Conservation (phyloP, 2,113 vertebrate genomes). For the Albula glossodonta region DNA sequence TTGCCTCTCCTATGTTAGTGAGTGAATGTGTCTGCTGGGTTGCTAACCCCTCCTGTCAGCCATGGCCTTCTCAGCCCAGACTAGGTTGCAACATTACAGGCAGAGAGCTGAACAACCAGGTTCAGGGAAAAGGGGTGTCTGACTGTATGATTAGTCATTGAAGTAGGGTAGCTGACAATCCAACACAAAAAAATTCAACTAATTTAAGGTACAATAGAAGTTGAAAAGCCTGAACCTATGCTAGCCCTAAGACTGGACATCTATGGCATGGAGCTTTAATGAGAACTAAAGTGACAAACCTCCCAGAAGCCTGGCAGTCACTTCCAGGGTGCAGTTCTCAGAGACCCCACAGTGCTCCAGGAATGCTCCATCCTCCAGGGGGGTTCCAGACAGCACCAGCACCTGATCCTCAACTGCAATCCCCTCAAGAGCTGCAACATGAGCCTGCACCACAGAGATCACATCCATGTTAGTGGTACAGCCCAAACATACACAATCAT, state of each 20-base stretch:
- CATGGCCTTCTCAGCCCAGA: too few species aligned
- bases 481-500: background rate
- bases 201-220: too few species aligned
- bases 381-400: slow-evolving; percentile 68
- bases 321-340: slow-evolving; percentile 73
- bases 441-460: slow-evolving; percentile 54
- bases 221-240: too few species aligned
- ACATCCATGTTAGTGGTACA: background rate
- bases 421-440: slow-evolving; percentile 71
- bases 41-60: too few species aligned
- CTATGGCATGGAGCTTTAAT: background rate
- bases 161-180: too few species aligned
- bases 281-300: slow-evolving; percentile 48
- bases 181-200: too few species aligned
- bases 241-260: background rate
- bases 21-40: too few species aligned
- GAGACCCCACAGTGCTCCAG: slow-evolving; percentile 68
- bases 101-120: too few species aligned
- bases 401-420: slow-evolving; percentile 72
- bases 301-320: slow-evolving; percentile 74
- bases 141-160: too few species aligned
- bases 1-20: too few species aligned
- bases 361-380: slow-evolving; percentile 66
- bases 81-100: too few species aligned
- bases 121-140: too few species aligned